These are phyloP conservation scores for Takifugu ocellatus DNA, from an alignment of 2,797 vertebrate genomes.

Conservation along the genomic window DNA sequence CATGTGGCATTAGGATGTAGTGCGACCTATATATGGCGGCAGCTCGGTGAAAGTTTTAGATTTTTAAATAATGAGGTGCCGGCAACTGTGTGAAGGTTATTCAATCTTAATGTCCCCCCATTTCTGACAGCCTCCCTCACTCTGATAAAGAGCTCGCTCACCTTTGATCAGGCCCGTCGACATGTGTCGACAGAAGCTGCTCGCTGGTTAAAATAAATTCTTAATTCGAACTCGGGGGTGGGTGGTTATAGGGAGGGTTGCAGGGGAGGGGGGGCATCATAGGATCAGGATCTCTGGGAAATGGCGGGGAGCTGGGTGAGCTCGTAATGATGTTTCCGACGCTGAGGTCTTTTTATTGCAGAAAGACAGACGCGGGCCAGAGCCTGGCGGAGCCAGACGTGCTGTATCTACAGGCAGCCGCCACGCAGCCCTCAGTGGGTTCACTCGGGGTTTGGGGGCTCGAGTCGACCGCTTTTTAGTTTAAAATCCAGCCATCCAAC, in stretches of 20 bases:
- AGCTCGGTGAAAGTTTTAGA: constrained; percentile 70
- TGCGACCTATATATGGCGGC: constrained; percentile 71
- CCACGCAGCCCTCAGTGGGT: constrained; percentile 41
- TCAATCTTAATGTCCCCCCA: constrained; percentile 82
- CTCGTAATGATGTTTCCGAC: constrained; percentile 63
- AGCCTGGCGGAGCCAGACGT: constrained; percentile 33
- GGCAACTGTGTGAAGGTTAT: constrained; percentile 79
- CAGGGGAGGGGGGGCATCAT: constrained; percentile 48
- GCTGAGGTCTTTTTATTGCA: constrained; percentile 52
- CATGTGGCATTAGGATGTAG: constrained; percentile 68
- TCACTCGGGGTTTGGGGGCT: constrained; percentile 22
- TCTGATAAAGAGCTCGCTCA: constrained; percentile 75
- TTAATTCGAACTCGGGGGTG: constrained; percentile 77
- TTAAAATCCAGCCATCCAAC: constrained; percentile 29
- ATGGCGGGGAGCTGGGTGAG: constrained; percentile 55
- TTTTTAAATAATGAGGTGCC: constrained; percentile 80
- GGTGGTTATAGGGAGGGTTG: constrained; percentile 54
- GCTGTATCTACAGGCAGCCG: constrained; percentile 40
- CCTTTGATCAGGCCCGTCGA: constrained; percentile 79
- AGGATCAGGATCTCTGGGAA: constrained; percentile 65
- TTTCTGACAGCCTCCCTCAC: constrained; percentile 77
- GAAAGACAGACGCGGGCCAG: constrained; percentile 45
- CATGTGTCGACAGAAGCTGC: constrained; percentile 78
- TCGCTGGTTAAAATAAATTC: constrained; percentile 81
- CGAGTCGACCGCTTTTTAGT: constrained; percentile 31